phyloP scores from a whole-genome alignment of 1,140 invertebrate species.

The Orius laevigatus region DNA sequence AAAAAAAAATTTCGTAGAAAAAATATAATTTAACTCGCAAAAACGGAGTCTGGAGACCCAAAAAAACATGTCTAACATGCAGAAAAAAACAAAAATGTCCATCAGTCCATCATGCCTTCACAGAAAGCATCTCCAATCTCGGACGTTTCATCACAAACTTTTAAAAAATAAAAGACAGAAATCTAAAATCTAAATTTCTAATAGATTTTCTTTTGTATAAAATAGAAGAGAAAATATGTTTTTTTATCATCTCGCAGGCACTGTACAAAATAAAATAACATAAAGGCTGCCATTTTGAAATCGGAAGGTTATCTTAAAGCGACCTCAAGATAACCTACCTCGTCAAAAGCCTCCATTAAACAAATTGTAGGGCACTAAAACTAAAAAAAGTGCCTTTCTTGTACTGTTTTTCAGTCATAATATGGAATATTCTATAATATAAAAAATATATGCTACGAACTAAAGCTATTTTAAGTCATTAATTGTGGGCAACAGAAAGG shows the following conservation, averaged over 20 bases:
- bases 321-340: not conserved
- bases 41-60: constrained; percentile 13
- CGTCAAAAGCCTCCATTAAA: not conserved
- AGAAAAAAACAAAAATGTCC: constrained; percentile 10
- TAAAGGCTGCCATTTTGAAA: too few species aligned
- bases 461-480: constrained; percentile 6
- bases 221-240: not conserved
- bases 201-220: not conserved
- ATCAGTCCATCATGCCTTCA: constrained; percentile 10
- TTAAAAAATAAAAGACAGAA: constrained; percentile 6
- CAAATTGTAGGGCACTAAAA: constrained; percentile 2
- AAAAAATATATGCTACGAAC: not conserved
- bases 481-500: constrained; percentile 3
- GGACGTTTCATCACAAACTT: not conserved
- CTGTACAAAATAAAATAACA: not conserved
- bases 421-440: constrained; percentile 1
- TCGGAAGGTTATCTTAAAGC: too few species aligned
- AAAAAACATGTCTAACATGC: constrained; percentile 25
- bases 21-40: constrained; percentile 15
- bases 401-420: not conserved
- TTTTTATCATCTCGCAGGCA: not conserved
- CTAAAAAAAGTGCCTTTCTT: constrained; percentile 1
- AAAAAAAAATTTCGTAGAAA: constrained; percentile 1
- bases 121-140: constrained; percentile 1
- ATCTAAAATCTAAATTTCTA: constrained; percentile 3